Evolutionary conservation across 2,797 vertebrate genomes (phyloP).

Genomic region (Yasuhikotakia modesta): DNA sequence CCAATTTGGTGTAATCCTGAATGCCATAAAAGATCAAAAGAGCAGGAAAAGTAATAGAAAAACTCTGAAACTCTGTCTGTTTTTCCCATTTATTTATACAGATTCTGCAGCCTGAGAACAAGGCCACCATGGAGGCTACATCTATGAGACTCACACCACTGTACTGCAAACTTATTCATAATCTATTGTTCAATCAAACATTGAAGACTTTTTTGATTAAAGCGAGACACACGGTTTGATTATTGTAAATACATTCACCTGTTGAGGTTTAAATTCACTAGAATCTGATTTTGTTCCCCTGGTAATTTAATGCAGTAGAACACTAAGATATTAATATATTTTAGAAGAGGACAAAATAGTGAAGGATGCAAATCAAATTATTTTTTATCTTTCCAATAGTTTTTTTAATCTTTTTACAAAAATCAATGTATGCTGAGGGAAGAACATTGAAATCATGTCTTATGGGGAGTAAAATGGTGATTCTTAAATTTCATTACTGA

Average conservation of each 20-base stretch:
- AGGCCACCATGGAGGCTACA: background rate
- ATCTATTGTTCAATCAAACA: background rate
- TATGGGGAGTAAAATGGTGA: constrained; percentile 1
- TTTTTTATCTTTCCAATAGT: background rate
- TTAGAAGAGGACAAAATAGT: background rate
- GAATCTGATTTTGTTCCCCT: background rate
- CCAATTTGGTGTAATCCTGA: constrained; percentile 22
- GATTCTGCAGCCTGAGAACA: background rate
- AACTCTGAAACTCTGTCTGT: background rate
- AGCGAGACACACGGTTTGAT: background rate
- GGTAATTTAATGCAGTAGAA: background rate
- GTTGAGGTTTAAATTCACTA: background rate
- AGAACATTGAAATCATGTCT: background rate
- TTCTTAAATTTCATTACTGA: constrained; percentile 3
- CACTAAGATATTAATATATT: too few species aligned
- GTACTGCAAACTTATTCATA: background rate
- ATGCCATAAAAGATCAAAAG: constrained; percentile 14
- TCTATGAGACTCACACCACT: background rate
- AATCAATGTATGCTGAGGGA: constrained; percentile 17
- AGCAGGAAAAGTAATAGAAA: background rate
- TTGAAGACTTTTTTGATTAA: background rate
- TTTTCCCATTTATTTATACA: background rate
- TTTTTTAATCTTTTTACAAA: constrained; percentile 16
- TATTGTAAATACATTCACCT: constrained; percentile 12
- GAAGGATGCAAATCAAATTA: constrained; percentile 8